Evolutionary conservation across 92 coral and sea anemone genomes (phyloP).

Genomic region (Parazoanthus darwini): DNA sequence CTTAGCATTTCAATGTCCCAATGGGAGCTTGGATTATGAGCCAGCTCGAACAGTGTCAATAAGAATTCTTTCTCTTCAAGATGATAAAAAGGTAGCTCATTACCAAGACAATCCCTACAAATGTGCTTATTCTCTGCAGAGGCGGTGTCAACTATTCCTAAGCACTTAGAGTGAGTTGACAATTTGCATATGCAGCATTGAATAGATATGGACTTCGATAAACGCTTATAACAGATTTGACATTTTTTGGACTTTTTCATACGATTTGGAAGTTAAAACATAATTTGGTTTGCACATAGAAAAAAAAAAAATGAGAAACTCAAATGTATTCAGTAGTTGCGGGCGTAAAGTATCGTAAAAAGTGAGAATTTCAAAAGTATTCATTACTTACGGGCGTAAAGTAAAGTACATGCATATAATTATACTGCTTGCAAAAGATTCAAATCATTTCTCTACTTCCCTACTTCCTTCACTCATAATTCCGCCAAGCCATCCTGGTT

Average conservation of each 20-base stretch:
- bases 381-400: too few species aligned
- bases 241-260: conserved; percentile 18
- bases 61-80: conserved; percentile 13
- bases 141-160: conserved; percentile 3
- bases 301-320: too few species aligned
- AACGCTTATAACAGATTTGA: background rate
- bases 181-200: conserved; percentile 25
- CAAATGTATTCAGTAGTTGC: too few species aligned
- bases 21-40: too few species aligned
- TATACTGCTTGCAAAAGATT: too few species aligned
- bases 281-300: background rate
- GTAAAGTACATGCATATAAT: too few species aligned
- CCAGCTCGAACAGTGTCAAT: conserved; percentile 3
- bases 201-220: conserved; percentile 19
- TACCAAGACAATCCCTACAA: conserved; percentile 20
- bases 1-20: too few species aligned
- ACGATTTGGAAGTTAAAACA: background rate
- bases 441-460: too few species aligned
- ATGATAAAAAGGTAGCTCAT: conserved; percentile 25
- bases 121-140: background rate
- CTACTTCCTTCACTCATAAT: too few species aligned
- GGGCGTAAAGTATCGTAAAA: too few species aligned
- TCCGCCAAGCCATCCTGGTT: too few species aligned
- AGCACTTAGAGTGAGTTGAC: conserved; percentile 8
- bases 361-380: too few species aligned